Evolutionary conservation across 2,797 vertebrate species (phyloP).

Genomic region (Sylvilagus floridanus): DNA sequence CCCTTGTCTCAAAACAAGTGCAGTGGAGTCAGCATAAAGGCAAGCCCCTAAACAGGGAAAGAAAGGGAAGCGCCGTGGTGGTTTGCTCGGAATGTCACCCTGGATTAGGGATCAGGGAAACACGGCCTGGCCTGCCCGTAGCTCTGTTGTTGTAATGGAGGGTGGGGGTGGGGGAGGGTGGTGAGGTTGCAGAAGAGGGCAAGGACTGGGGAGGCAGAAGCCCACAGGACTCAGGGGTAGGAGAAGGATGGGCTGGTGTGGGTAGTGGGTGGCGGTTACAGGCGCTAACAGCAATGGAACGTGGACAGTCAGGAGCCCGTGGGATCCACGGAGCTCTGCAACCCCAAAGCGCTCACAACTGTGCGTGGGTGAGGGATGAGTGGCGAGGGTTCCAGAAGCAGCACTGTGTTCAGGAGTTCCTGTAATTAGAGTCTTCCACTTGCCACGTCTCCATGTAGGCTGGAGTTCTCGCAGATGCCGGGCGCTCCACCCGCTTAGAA

Average conservation of each 20-base stretch:
- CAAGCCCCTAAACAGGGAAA: slow-evolving; percentile 50
- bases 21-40: slow-evolving; percentile 68
- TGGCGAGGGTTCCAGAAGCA: background rate
- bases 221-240: background rate
- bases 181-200: background rate
- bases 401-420: background rate
- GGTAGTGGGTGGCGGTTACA: too few species aligned
- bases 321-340: background rate
- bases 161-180: background rate
- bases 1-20: slow-evolving; percentile 76
- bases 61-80: slow-evolving; percentile 63
- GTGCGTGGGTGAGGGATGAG: background rate
- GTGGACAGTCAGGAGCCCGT: background rate
- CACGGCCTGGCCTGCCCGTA: background rate
- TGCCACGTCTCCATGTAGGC: background rate
- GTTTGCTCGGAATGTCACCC: slow-evolving; percentile 76
- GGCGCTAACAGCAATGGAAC: background rate
- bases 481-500: background rate
- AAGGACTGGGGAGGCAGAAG: background rate
- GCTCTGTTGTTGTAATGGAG: background rate
- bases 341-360: background rate
- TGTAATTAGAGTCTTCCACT: background rate
- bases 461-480: background rate
- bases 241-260: background rate
- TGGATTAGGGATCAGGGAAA: slow-evolving; percentile 63